These are phyloP conservation scores for Nephrocerus scutellatus DNA, from an alignment of 2,888 invertebrate genomes.

Conservation along the genomic window DNA sequence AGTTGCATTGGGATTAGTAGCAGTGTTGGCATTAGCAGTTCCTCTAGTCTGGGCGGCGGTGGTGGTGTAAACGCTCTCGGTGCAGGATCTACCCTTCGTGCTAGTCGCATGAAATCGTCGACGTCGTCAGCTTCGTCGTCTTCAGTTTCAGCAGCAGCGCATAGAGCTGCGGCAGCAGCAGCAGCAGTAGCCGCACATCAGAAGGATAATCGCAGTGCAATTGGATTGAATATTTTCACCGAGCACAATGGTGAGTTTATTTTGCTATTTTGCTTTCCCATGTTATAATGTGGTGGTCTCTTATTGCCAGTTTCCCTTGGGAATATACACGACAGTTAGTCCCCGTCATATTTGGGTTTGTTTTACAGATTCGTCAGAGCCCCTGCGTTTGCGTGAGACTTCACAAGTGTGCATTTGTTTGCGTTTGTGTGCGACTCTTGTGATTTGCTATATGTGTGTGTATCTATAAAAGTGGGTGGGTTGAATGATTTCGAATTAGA, in stretches of 20 bases:
- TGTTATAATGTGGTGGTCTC: no score
- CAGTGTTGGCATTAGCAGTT: slow-evolving; percentile 40
- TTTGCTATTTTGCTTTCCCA: not conserved
- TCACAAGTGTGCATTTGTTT: no score
- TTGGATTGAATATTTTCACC: slow-evolving; percentile 87
- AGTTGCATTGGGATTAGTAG: slow-evolving; percentile 54
- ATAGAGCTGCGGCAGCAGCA: slow-evolving; percentile 14
- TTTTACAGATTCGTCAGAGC: no score
- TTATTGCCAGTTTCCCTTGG: no score
- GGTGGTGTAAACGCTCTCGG: slow-evolving; percentile 35
- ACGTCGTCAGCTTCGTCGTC: slow-evolving; percentile 31
- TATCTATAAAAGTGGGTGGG: no score
- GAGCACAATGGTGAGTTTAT: slow-evolving; percentile 81
- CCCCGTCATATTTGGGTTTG: no score
- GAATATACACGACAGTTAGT: no score
- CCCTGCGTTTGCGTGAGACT: no score
- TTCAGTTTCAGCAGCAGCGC: slow-evolving; percentile 27
- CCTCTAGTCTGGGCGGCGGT: slow-evolving; percentile 32
- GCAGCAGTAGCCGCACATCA: slow-evolving; percentile 12
- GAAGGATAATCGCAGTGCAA: slow-evolving; percentile 70
- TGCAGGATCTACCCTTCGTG: slow-evolving; percentile 58
- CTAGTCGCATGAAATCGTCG: slow-evolving; percentile 59
- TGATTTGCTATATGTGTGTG: no score
- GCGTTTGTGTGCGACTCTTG: no score
- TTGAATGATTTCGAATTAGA: no score